Base-by-base conservation (phyloP, 2,113 vertebrate genomes). In the Salvelinus namaycush region DNA sequence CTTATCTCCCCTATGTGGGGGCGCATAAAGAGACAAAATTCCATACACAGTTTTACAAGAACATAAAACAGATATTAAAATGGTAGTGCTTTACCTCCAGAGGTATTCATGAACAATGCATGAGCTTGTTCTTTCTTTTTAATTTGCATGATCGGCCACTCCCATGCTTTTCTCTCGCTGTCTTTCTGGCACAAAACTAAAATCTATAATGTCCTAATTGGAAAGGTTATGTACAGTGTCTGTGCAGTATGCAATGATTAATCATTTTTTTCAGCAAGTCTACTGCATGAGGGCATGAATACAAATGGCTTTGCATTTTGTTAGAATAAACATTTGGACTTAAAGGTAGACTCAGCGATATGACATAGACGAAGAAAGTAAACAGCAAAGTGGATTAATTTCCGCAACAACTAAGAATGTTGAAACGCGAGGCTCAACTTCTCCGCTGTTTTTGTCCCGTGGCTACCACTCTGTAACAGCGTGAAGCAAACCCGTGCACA, bases 31-130 rank as follows among this genome's bases (percentile, higher is more conserved):
- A 68, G 76, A 12, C 64, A 14, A 66, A 74, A 76, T 2, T 26
- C 29, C 62, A 59, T 34, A 20, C 39, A 70, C 65, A 60, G 77
- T 79, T 82, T 65, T 73, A 76, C 29, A 48, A 71, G 78, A 83
- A 81, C 72, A 77, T 79, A 66, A 81, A 84, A 80, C 66, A 75
- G 76, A 82, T 82, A 84, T 82, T 81, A 80, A 75, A 82, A 60
- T 48, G 65, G 74, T 74, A 82, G 76, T 26, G 62, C 68, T 79
- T 60, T 72, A 78, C 79, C 57, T 39, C 67, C 22, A 49, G 73
- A 73, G 66, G 64, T 64, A 51, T 72, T 84, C 82, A 77, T 79
- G 66, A 81, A 79, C 81, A 81, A 69, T 81, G 71, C 65, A 73
- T 78, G 24, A 62, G 59, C 59, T 83, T 48, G 29, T 76, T 76